Evolutionary conservation across 1,140 invertebrate genomes (phyloP), one percentile per base, ranked within the genome.

Genomic region (Drosophila sp.): DNA sequence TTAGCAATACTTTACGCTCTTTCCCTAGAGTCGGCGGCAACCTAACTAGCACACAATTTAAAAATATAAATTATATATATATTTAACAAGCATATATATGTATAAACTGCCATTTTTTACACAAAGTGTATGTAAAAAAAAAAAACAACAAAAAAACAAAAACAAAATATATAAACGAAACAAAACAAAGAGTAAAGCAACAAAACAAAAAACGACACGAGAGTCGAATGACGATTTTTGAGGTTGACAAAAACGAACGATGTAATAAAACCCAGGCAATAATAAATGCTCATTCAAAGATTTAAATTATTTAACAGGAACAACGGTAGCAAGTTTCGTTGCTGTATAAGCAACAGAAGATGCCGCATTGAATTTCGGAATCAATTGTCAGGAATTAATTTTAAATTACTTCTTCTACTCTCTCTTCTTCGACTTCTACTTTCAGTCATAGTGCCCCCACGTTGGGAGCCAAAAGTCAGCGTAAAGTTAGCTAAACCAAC

Each of bases 101-200:
- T 75, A 86, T 76, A 87, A 80, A 87, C 84, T 89, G 85, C 84
- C 85, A 89, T 89, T 89, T 90, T 87, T 70, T 85, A 89, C 76
- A 84, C 81, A 69, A 85, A 74, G 73, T 87, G 83, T 80, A 87
- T 77, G 67, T 70, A 47, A 78, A 66, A 80, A 44, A 72, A 64
- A 79, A 57, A 41, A 70, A 62, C 63, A 61, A 63, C 78, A 67
- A 41, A 60, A 60, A 70, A 66, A 44, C 23, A 61, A 62, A 66
- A 72, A 38, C 30, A 54, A 67, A 77, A 74, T 56, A 44, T 62
- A 60, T 58, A 69, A 70, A 79, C 54, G 25, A 30, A 61, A 65
- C 66, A 41, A 79, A 62, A 57, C 55, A 38, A 44, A 58, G 44
- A 55, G 66, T 32, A 62, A 44, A 72, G 56, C 66, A 70, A 55